phyloP scores from a whole-genome alignment of 2,888 invertebrate species.

The Drosophila mayaguana region DNA sequence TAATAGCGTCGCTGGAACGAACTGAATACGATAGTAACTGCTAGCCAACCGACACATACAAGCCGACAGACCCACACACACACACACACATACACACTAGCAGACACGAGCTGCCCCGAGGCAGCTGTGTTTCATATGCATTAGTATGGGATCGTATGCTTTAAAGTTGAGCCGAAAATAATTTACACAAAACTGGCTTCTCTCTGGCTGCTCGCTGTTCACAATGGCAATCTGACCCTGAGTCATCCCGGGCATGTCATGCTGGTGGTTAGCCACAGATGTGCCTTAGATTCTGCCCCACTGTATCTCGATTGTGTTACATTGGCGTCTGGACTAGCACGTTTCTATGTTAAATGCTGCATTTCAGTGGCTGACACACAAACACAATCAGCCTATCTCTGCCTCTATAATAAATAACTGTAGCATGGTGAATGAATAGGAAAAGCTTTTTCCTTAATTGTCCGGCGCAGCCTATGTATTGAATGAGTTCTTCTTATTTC shows the following conservation, averaged over 20 bases:
- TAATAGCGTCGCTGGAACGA: slow-evolving; percentile 41
- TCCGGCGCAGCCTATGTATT: slow-evolving; percentile 17
- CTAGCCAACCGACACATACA: neutral
- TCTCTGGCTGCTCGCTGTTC: neutral
- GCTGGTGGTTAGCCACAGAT: slow-evolving; percentile 33
- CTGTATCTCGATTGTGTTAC: slow-evolving; percentile 20
- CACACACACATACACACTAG: no score
- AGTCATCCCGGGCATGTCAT: slow-evolving; percentile 18
- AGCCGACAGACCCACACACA: neutral
- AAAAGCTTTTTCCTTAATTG: slow-evolving; percentile 71
- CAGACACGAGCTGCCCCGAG: neutral
- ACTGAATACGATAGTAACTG: slow-evolving; percentile 39
- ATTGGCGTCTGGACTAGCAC: slow-evolving; percentile 29
- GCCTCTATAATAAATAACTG: slow-evolving; percentile 2
- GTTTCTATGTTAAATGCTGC: slow-evolving; percentile 14
- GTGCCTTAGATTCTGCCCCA: slow-evolving; percentile 22
- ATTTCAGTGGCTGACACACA: slow-evolving; percentile 11
- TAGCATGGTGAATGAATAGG: slow-evolving; percentile 29
- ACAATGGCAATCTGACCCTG: slow-evolving; percentile 30
- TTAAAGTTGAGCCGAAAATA: slow-evolving; percentile 36
- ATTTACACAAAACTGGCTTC: slow-evolving; percentile 15
- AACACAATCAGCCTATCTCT: neutral
- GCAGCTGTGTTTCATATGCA: slow-evolving; percentile 25
- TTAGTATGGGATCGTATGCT: slow-evolving; percentile 12
- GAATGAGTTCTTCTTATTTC: neutral